Evolutionary conservation across 1,140 invertebrate species (phyloP).

Genomic region (Gryllus bimaculatus): DNA sequence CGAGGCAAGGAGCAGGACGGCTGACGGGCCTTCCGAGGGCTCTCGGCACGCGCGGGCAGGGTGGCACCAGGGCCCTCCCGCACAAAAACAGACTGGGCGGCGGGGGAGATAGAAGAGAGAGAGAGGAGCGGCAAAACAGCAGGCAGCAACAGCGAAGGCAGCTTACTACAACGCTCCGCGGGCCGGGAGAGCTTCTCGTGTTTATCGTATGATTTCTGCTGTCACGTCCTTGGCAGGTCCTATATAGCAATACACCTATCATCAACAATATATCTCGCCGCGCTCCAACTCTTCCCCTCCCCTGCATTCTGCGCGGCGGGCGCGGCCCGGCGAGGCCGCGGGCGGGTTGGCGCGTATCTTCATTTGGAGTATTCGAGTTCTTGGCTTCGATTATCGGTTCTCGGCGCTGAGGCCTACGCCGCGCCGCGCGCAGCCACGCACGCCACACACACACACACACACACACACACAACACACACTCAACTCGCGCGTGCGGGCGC

Average conservation of each 20-base stretch:
- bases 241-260: slow-evolving; percentile 5
- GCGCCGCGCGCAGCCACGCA: too few species aligned
- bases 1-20: too few species aligned
- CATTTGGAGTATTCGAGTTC: not conserved
- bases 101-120: too few species aligned
- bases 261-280: not conserved
- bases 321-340: too few species aligned
- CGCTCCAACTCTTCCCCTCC: not conserved
- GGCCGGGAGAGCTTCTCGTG: not conserved
- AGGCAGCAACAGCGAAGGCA: not conserved
- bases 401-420: not conserved
- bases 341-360: not conserved
- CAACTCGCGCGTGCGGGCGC: not conserved
- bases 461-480: too few species aligned
- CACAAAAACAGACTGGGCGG: not conserved
- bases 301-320: not conserved
- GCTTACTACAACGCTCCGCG: not conserved
- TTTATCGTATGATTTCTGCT: not conserved
- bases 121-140: not conserved
- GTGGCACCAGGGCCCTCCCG: too few species aligned
- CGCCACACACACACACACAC: too few species aligned
- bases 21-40: too few species aligned
- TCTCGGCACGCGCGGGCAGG: too few species aligned
- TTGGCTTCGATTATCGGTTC: not conserved
- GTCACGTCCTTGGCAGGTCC: slow-evolving; percentile 2